A percentile compares a stretch with the other conserved stretches of the same genome.
phyloP scores from a whole-genome alignment of 2,113 vertebrate species.

The Elephas maximus region DNA sequence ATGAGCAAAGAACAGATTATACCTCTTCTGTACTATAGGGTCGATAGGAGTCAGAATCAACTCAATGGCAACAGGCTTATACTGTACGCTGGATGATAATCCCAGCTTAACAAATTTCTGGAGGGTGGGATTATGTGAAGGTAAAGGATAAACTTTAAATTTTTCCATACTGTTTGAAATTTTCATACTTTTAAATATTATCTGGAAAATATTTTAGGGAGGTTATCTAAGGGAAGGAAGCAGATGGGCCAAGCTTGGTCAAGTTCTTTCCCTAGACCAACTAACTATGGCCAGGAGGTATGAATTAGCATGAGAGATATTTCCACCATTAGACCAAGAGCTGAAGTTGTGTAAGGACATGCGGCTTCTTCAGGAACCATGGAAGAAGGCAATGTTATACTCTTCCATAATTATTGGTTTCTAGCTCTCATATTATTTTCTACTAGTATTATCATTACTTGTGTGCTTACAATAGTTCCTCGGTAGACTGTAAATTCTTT shows the following conservation, averaged over 20 bases:
- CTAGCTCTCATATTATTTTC: not conserved
- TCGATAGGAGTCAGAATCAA: too few species aligned
- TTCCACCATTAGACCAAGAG: not conserved
- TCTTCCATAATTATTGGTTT: not conserved
- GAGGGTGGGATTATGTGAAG: not conserved
- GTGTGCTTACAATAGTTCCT: not conserved
- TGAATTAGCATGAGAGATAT: not conserved
- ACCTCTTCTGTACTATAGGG: too few species aligned
- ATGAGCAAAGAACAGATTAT: not conserved
- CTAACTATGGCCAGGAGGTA: not conserved
- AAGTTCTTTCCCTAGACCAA: not conserved
- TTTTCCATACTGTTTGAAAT: conserved; percentile 11
- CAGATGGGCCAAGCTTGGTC: not conserved
- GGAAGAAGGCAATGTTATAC: not conserved
- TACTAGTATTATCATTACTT: not conserved
- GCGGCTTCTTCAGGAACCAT: not conserved
- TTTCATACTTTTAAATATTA: not conserved
- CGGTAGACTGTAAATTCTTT: not conserved
- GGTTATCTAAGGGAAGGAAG: not conserved
- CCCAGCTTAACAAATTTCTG: not conserved
- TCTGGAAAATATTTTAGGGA: not conserved
- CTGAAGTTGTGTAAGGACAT: not conserved
- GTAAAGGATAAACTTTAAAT: not conserved
- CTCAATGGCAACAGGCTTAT: not conserved
- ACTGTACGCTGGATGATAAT: not conserved